Conservation (phyloP, 1,140 invertebrate species). For the Palaemon carinicauda region DNA sequence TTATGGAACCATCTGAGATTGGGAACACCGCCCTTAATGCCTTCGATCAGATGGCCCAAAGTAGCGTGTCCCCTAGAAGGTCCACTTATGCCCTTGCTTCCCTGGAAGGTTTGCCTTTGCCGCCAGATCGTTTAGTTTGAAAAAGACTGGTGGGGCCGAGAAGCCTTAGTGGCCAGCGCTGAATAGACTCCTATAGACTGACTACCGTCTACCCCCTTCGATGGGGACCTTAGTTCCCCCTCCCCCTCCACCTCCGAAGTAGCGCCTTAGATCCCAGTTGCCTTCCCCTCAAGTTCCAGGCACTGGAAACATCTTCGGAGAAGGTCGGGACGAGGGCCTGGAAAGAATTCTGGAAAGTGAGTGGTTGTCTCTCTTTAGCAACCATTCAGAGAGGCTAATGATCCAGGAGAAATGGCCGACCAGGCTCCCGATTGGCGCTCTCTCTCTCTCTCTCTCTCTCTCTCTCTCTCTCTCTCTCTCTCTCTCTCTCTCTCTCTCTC, state of each 20-base stretch:
- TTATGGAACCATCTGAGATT: not conserved
- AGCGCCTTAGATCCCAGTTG: too few relatives aligned
- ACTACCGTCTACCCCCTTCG: not conserved
- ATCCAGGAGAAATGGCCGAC: conserved; percentile 30
- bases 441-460: not conserved
- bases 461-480: too few relatives aligned
- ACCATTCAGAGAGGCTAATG: conserved; percentile 30
- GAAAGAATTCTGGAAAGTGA: conserved; percentile 17
- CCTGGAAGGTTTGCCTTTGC: conserved; percentile 9
- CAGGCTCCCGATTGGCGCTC: conserved; percentile 28
- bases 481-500: too few relatives aligned
- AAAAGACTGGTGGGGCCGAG: conserved; percentile 10
- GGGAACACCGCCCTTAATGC: not conserved
- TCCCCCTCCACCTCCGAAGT: too few relatives aligned
- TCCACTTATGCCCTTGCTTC: not conserved
- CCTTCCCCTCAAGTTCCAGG: too few relatives aligned
- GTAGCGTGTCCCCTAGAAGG: not conserved
- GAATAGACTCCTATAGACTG: conserved; percentile 36
- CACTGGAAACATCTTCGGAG: not conserved
- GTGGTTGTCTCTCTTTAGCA: conserved; percentile 28
- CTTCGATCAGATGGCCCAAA: not conserved
- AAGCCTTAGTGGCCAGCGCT: conserved; percentile 15
- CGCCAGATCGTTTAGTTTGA: conserved; percentile 8
- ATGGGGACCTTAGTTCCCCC: too few relatives aligned
- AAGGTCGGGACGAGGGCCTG: conserved; percentile 1